These are phyloP conservation scores for Frankliniella intonsa DNA, from an alignment of 2,888 invertebrate species.

Conservation along the genomic window DNA sequence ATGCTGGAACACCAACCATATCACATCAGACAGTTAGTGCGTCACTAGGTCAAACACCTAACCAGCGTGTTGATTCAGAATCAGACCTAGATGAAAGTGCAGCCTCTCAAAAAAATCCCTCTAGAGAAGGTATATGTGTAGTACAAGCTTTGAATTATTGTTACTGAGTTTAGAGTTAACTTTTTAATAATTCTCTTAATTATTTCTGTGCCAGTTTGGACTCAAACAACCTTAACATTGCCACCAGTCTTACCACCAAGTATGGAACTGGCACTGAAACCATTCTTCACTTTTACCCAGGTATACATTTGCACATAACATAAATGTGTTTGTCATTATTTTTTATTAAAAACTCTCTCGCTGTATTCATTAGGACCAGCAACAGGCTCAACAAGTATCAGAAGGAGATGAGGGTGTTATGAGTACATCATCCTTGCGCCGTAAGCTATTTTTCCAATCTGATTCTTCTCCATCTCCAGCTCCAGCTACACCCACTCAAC, in stretches of 20 bases:
- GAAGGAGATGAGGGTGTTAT: conserved; percentile 34
- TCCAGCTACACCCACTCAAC: background rate
- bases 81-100: background rate
- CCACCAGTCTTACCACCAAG: conserved; percentile 59
- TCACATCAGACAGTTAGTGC: background rate
- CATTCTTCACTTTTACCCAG: conserved; percentile 57
- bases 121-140: conserved; percentile 29
- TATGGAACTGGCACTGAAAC: conserved; percentile 57
- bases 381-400: background rate
- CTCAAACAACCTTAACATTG: conserved; percentile 61
- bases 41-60: background rate
- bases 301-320: conserved; percentile 34
- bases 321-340: background rate
- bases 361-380: background rate
- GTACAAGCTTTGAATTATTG: too few relatives aligned
- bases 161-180: too few relatives aligned
- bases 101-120: background rate
- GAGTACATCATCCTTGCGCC: conserved; percentile 33
- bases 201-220: conserved; percentile 50
- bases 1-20: background rate
- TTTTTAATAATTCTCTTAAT: too few relatives aligned
- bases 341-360: background rate
- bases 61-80: background rate
- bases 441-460: conserved; percentile 36
- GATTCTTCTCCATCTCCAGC: conserved; percentile 28